These are phyloP conservation scores for Selene dorsalis DNA, from an alignment of 2,797 vertebrate genomes.

Conservation along the genomic window DNA sequence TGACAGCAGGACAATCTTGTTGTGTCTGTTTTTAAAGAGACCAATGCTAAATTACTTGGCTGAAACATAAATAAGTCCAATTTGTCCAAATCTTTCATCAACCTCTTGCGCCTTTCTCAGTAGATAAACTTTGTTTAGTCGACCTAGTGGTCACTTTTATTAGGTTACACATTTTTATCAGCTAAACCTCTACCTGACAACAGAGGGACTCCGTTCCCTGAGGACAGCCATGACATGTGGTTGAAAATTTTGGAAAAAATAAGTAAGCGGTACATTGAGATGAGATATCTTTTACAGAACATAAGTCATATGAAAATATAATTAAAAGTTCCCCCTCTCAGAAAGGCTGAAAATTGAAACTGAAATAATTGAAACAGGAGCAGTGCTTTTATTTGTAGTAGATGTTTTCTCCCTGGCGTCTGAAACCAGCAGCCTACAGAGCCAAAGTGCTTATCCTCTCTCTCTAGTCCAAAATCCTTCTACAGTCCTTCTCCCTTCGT, in stretches of 20 bases:
- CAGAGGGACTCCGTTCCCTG: neutral
- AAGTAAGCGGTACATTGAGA: neutral
- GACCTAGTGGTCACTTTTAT: neutral
- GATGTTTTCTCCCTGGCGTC: neutral
- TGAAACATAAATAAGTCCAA: neutral
- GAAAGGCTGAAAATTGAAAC: neutral
- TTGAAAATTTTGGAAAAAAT: neutral
- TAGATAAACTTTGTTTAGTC: too few relatives aligned
- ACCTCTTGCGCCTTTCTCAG: neutral
- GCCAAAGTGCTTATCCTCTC: conserved; percentile 8
- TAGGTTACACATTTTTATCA: neutral
- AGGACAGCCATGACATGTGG: neutral
- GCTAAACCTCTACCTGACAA: neutral
- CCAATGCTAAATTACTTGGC: neutral
- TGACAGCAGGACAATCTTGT: too few relatives aligned
- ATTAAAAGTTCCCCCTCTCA: neutral
- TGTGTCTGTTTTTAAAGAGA: neutral
- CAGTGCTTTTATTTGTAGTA: conserved; percentile 5
- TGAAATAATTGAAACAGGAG: neutral
- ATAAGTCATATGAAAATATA: neutral
- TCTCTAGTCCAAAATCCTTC: conserved; percentile 10
- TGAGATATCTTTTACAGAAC: neutral
- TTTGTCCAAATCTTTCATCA: neutral
- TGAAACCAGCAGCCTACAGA: neutral
- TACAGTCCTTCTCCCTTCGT: conserved; percentile 22